phyloP scores from a whole-genome alignment of 2,888 invertebrate genomes.

The Gonocerus acuteangulatus region DNA sequence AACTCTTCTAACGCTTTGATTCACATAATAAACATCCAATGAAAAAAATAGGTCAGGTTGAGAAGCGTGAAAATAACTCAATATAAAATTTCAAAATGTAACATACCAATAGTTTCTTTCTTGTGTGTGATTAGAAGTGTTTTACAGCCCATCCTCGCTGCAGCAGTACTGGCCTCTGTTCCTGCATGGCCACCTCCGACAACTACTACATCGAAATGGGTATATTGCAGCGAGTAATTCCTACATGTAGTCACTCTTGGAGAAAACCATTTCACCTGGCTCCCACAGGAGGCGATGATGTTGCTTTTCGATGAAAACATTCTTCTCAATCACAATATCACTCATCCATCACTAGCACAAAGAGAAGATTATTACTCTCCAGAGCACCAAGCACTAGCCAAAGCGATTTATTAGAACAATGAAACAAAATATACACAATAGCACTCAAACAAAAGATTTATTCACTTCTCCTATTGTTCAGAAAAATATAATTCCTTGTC shows the following conservation, averaged over 20 bases:
- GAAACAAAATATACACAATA: background rate
- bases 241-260: background rate
- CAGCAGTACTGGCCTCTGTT: constrained; percentile 75
- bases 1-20: no score
- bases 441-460: background rate
- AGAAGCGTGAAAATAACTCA: no score
- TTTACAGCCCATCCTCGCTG: constrained; percentile 71
- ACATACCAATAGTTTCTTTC: constrained; percentile 64
- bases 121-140: constrained; percentile 80
- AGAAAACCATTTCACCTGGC: background rate
- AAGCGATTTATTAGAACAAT: background rate
- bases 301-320: background rate
- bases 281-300: constrained; percentile 12
- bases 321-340: background rate
- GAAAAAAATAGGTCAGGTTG: no score
- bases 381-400: background rate
- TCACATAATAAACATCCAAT: no score
- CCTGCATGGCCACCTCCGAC: constrained; percentile 91
- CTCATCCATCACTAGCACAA: background rate
- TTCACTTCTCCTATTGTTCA: background rate
- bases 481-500: background rate
- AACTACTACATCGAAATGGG: constrained; percentile 61
- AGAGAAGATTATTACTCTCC: background rate
- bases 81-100: no score
- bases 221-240: constrained; percentile 29